Evolutionary conservation across 2,888 invertebrate species (phyloP).

Genomic region (Cynaeus angustus): DNA sequence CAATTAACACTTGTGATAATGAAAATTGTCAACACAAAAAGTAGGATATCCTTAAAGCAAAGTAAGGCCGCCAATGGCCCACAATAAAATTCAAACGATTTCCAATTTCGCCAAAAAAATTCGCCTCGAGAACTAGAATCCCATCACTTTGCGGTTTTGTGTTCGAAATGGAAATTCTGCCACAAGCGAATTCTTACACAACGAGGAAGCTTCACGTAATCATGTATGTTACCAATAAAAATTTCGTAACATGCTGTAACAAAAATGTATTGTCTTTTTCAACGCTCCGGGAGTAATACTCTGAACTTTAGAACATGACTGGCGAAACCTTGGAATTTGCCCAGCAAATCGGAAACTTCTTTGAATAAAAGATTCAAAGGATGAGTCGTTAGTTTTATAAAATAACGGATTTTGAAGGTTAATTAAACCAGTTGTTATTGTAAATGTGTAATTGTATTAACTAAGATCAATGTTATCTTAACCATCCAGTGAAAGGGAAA

Average conservation of each 20-base stretch:
- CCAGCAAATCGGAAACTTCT: background rate
- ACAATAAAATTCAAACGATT: no score
- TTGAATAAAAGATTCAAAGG: background rate
- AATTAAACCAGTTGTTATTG: no score
- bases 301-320: constrained; percentile 6
- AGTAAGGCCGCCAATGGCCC: no score
- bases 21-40: no score
- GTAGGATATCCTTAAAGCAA: background rate
- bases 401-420: background rate
- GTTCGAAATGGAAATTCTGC: background rate
- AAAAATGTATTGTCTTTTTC: background rate
- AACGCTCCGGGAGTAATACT: background rate
- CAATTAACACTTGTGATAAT: background rate
- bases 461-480: constrained; percentile 26
- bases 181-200: constrained; percentile 2
- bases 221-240: background rate
- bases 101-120: no score
- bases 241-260: background rate
- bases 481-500: constrained; percentile 20
- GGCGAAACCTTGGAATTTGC: background rate
- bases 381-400: background rate
- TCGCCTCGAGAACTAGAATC: background rate
- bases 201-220: constrained; percentile 9
- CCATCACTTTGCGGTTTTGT: background rate
- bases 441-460: background rate